Evolutionary conservation across 2,797 vertebrate species (phyloP).

Genomic region (Vireo griseus): DNA sequence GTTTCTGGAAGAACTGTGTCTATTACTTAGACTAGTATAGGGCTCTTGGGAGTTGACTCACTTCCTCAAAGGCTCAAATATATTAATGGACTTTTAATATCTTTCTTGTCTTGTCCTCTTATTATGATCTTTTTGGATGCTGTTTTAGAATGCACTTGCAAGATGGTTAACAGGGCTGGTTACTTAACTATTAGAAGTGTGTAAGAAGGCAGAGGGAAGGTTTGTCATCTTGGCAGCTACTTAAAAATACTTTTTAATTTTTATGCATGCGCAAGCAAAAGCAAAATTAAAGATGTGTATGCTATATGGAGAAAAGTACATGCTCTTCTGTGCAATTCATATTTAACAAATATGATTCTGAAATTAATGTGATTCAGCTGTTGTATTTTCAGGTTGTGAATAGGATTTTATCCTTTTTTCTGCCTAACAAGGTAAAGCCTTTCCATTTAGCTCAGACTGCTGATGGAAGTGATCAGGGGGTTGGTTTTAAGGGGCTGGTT

Average conservation of each 20-base stretch:
- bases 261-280: background rate
- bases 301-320: background rate
- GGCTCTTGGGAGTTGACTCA: slow-evolving; percentile 22
- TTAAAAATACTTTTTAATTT: background rate
- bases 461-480: background rate
- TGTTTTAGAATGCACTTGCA: background rate
- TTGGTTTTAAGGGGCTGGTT: background rate
- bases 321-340: background rate
- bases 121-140: background rate
- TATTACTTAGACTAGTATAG: background rate
- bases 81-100: slow-evolving; percentile 12
- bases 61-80: slow-evolving; percentile 1
- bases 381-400: background rate
- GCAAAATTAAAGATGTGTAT: background rate
- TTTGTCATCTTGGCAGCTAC: background rate
- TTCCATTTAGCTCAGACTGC: background rate
- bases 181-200: background rate
- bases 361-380: background rate
- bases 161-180: background rate
- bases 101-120: background rate
- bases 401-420: background rate
- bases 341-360: background rate
- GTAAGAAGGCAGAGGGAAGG: background rate
- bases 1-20: slow-evolving; percentile 17
- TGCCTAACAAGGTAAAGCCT: background rate